Conservation (phyloP, 64 coral and sea anemone species). For the Platygyra sinensis region DNA sequence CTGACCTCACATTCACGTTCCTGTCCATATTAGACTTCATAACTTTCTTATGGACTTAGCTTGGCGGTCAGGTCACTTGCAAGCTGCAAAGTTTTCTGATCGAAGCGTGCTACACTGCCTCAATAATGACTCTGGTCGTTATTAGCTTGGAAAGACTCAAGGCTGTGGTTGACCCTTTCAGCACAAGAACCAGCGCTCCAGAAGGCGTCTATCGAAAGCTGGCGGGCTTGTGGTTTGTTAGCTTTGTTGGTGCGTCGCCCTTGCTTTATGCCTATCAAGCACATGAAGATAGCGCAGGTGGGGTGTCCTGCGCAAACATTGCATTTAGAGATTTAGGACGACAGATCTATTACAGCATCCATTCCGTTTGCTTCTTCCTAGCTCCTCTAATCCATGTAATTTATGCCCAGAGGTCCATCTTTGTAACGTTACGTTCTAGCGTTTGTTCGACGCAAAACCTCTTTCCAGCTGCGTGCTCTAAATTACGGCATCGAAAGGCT, state of each 20-base stretch:
- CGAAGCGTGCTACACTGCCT: slow-evolving; percentile 48
- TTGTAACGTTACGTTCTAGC: slow-evolving; percentile 1
- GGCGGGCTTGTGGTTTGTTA: neutral
- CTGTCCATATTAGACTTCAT: slow-evolving; percentile 28
- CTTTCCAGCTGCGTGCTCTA: neutral
- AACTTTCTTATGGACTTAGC: slow-evolving; percentile 32
- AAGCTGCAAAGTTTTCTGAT: slow-evolving; percentile 46
- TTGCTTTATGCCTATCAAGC: slow-evolving; percentile 48
- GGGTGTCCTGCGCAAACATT: slow-evolving; percentile 25
- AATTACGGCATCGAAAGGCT: slow-evolving; percentile 17
- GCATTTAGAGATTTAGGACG: slow-evolving; percentile 25
- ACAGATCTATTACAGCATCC: slow-evolving; percentile 49
- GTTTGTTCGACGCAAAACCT: neutral
- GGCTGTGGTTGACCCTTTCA: slow-evolving; percentile 23
- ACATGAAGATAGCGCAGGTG: neutral
- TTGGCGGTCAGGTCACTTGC: slow-evolving; percentile 47
- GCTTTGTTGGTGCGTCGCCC: slow-evolving; percentile 19
- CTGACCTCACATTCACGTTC: slow-evolving; percentile 44
- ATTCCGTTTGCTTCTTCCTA: slow-evolving; percentile 30
- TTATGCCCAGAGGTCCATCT: slow-evolving; percentile 42
- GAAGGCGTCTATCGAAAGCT: neutral
- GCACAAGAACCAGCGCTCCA: neutral
- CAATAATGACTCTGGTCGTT: slow-evolving; percentile 39
- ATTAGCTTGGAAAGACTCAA: slow-evolving; percentile 36
- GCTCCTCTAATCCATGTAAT: slow-evolving; percentile 10